Evolutionary conservation across 1,140 invertebrate genomes (phyloP).

Genomic region (Aphaenogaster floridana): DNA sequence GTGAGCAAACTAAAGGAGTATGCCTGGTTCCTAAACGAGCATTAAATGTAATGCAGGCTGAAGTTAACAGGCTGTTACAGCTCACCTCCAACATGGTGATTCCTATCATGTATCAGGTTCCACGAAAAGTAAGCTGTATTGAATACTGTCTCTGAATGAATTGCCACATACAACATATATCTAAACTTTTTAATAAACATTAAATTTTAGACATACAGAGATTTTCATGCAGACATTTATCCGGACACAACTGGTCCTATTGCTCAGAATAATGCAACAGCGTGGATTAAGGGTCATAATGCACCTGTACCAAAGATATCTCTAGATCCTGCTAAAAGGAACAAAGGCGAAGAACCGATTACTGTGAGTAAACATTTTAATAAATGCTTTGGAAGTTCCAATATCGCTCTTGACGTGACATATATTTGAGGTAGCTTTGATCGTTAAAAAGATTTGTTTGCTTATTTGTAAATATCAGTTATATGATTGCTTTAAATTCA

Average conservation of each 20-base stretch:
- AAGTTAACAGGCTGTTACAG: slow-evolving; percentile 96
- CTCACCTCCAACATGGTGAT: slow-evolving; percentile 94
- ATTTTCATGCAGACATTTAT: slow-evolving; percentile 97
- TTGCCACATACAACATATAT: not conserved
- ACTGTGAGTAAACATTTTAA: slow-evolving; percentile 86
- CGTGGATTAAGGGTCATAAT: slow-evolving; percentile 93
- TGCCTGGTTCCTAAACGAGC: slow-evolving; percentile 96
- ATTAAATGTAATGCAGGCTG: slow-evolving; percentile 97
- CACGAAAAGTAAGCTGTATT: slow-evolving; percentile 90
- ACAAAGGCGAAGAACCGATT: slow-evolving; percentile 88
- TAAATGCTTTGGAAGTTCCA: not conserved
- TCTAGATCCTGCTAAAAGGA: slow-evolving; percentile 91
- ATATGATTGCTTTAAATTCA: slow-evolving; percentile 24
- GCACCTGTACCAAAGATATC: slow-evolving; percentile 92
- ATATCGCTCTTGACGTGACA: slow-evolving; percentile 15
- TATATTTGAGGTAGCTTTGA: slow-evolving; percentile 19
- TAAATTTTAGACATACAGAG: slow-evolving; percentile 92
- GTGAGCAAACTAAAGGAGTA: slow-evolving; percentile 96
- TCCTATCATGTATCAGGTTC: slow-evolving; percentile 97
- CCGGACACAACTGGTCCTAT: slow-evolving; percentile 94
- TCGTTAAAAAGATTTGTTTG: slow-evolving; percentile 14
- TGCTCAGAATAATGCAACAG: slow-evolving; percentile 91
- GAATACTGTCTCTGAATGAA: not conserved
- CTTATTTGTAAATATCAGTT: slow-evolving; percentile 47
- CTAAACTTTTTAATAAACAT: slow-evolving; percentile 10